phyloP scores from a whole-genome alignment of 2,797 vertebrate genomes.

The Menidia menidia region DNA sequence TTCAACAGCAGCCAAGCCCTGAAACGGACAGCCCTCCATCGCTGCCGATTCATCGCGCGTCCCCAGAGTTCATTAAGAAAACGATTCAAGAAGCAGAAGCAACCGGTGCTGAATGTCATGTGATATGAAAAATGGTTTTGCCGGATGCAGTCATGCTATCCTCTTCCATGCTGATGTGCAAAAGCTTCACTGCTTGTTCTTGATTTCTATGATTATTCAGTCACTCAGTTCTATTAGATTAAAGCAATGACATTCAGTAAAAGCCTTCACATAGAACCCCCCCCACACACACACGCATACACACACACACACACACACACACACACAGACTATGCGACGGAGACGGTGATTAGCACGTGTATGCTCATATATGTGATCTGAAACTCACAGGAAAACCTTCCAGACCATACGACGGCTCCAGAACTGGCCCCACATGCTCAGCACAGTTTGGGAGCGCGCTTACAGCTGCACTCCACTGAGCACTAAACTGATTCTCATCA shows the following conservation, averaged over 20 bases:
- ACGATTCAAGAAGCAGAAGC: conserved; percentile 14
- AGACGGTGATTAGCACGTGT: conserved; percentile 17
- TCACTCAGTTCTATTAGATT: conserved; percentile 34
- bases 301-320: too few species aligned
- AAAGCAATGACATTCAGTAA: conserved; percentile 42
- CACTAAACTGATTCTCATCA: conserved; percentile 47
- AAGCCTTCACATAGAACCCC: conserved; percentile 32
- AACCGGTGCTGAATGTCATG: neutral
- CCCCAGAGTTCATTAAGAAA: neutral
- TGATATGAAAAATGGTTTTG: conserved; percentile 17
- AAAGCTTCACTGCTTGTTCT: conserved; percentile 6
- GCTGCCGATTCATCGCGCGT: conserved; percentile 5
- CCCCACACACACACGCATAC: neutral
- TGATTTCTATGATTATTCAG: conserved; percentile 38
- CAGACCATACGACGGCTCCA: conserved; percentile 14
- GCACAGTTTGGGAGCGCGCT: conserved; percentile 16
- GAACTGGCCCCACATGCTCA: conserved; percentile 29
- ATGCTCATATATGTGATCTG: conserved; percentile 11
- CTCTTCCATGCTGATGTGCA: neutral
- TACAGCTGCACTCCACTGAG: conserved; percentile 27
- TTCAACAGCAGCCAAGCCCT: neutral
- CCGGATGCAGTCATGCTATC: conserved; percentile 3
- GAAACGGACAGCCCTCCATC: neutral
- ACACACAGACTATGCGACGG: conserved; percentile 9
- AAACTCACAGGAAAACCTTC: conserved; percentile 22